These are phyloP conservation scores for Meriones psammophilus DNA, from an alignment of 2,797 vertebrate species.

Conservation along the genomic window DNA sequence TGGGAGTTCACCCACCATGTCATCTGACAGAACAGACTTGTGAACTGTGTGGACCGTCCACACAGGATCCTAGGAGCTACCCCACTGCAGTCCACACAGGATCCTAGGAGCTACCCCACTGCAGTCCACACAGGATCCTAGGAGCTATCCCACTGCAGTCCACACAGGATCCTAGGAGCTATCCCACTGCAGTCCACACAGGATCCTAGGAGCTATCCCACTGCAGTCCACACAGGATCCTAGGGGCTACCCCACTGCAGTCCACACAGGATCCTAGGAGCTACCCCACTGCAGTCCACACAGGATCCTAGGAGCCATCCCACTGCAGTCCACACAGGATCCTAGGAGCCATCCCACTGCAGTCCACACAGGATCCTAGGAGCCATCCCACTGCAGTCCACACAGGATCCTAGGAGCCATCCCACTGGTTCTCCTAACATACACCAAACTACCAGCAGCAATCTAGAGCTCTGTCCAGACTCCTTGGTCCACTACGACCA, in stretches of 20 bases:
- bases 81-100: no score
- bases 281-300: background rate
- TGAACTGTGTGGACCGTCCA: background rate
- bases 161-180: background rate
- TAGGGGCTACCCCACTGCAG: background rate
- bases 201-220: background rate
- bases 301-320: background rate
- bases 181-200: no score
- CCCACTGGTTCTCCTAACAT: background rate
- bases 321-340: no score
- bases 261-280: background rate
- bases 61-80: no score
- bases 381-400: background rate
- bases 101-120: background rate
- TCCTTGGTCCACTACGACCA: background rate
- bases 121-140: no score
- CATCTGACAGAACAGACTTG: background rate
- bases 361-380: no score
- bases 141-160: background rate
- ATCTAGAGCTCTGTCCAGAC: conserved; percentile 9
- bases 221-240: no score
- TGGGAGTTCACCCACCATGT: conserved; percentile 14
- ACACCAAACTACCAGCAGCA: background rate
- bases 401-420: background rate
- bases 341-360: background rate